Evolutionary conservation across 2,797 vertebrate genomes (phyloP).

Genomic region (Syngnathus rostellatus): DNA sequence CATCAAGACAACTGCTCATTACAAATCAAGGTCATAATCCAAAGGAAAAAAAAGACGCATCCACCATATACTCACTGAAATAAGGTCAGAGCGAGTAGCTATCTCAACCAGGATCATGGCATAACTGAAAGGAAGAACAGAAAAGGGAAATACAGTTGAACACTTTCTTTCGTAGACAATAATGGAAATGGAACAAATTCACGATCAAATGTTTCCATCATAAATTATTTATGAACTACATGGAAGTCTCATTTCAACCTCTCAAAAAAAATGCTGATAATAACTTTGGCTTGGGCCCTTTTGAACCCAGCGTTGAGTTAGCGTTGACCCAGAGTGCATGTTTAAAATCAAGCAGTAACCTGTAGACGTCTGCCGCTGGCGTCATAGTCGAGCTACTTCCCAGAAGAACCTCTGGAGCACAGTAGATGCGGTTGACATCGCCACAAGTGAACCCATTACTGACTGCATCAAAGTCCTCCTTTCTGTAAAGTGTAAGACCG

Average conservation of each 20-base stretch:
- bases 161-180: not conserved
- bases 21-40: constrained; percentile 39
- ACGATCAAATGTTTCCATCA: not conserved
- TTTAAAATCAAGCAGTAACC: constrained; percentile 29
- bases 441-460: constrained; percentile 48
- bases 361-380: constrained; percentile 62
- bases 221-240: not conserved
- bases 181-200: not conserved
- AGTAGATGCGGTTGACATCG: constrained; percentile 56
- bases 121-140: constrained; percentile 53
- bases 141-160: constrained; percentile 1
- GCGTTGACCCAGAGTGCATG: no score
- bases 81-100: constrained; percentile 64
- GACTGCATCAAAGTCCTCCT: constrained; percentile 60
- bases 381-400: constrained; percentile 50
- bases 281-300: no score
- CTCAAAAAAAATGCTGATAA: no score
- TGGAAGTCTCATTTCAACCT: not conserved
- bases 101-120: constrained; percentile 73
- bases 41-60: not conserved
- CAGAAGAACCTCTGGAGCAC: constrained; percentile 65
- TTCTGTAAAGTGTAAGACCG: constrained; percentile 62
- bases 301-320: no score
- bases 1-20: constrained; percentile 20
- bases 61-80: constrained; percentile 61